Percentiles rank a stretch among this genome's conserved stretches.
These are phyloP conservation scores for Cotesia glomerata DNA, from an alignment of 1,140 invertebrate genomes.

Conservation along the genomic window DNA sequence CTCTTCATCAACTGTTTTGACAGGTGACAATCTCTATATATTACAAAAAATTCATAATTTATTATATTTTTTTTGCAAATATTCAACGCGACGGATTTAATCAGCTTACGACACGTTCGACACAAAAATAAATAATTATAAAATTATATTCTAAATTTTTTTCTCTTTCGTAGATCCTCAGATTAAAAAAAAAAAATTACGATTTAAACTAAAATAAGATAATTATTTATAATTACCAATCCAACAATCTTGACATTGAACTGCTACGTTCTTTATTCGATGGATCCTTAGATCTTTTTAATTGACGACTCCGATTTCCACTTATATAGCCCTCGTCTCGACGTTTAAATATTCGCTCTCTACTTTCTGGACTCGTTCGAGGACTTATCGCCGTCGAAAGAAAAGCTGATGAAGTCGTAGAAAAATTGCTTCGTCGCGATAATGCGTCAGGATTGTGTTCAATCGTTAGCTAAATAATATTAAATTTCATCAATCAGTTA, in stretches of 20 bases:
- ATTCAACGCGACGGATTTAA: no score
- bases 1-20: not conserved
- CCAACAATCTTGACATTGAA: conserved; percentile 83
- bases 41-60: no score
- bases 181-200: conserved; percentile 36
- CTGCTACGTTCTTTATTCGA: conserved; percentile 81
- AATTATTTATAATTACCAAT: conserved; percentile 65
- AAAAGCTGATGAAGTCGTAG: conserved; percentile 53
- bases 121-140: no score
- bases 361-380: conserved; percentile 61
- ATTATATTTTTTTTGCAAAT: not conserved
- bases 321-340: conserved; percentile 71
- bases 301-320: conserved; percentile 65
- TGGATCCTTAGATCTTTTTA: conserved; percentile 63
- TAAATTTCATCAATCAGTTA: conserved; percentile 4
- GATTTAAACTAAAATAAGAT: conserved; percentile 22
- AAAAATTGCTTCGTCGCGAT: conserved; percentile 59
- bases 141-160: no score
- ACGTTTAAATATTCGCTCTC: conserved; percentile 73
- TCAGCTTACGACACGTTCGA: no score
- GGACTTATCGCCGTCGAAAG: conserved; percentile 54
- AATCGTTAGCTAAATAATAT: conserved; percentile 74
- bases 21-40: not conserved
- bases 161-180: not conserved
- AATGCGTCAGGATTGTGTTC: conserved; percentile 86